A percentile compares a stretch with the other conserved stretches of the same genome.
These are phyloP conservation scores for Cettia cetti DNA, from an alignment of 2,113 vertebrate species.

Conservation along the genomic window DNA sequence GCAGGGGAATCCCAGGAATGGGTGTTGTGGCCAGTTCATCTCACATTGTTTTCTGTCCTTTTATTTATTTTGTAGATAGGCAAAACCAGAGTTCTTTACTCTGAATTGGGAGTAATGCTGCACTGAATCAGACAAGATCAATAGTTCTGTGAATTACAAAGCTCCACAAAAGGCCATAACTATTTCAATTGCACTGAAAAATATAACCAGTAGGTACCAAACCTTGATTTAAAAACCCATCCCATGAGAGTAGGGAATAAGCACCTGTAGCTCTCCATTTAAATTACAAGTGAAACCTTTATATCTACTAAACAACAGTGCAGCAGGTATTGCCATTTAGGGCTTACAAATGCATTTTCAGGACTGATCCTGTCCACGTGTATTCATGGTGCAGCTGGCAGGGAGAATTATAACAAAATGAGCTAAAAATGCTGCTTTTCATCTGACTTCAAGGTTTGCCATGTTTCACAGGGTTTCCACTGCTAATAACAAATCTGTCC, in stretches of 20 bases:
- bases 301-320: background rate
- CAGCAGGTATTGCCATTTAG: background rate
- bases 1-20: background rate
- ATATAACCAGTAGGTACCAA: background rate
- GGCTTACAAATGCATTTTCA: background rate
- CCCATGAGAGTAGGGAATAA: accelerated
- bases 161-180: background rate
- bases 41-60: background rate
- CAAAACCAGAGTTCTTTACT: background rate
- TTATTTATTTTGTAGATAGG: background rate
- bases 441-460: background rate
- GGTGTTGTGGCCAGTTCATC: background rate
- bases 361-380: background rate
- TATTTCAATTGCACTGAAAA: background rate
- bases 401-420: background rate
- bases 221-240: background rate
- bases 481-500: background rate
- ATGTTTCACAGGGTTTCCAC: background rate
- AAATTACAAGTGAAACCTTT: background rate
- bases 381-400: background rate
- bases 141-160: background rate
- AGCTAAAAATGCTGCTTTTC: background rate
- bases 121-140: background rate
- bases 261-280: background rate
- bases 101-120: background rate